These are phyloP conservation scores for Cordilura impudica DNA, from an alignment of 2,888 invertebrate genomes.

Conservation along the genomic window DNA sequence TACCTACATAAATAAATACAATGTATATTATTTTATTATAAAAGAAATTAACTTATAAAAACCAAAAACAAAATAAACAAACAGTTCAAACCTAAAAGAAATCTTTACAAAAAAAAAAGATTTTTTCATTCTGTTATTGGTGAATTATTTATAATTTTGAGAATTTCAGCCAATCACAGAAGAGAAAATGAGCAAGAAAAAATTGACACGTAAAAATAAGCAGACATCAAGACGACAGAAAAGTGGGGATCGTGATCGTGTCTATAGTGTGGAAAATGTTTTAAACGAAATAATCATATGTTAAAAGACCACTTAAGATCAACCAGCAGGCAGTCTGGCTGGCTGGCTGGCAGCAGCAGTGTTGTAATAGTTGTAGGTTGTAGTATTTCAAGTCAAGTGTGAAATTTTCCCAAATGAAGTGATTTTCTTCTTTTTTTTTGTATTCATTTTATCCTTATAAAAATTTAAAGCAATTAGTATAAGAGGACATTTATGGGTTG, in stretches of 20 bases:
- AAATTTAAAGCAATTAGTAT: conserved; percentile 21
- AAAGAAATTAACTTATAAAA: conserved; percentile 48
- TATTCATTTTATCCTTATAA: conserved; percentile 6
- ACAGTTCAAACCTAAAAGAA: conserved; percentile 37
- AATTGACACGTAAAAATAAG: not conserved
- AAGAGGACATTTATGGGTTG: conserved; percentile 11
- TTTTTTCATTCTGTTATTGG: conserved; percentile 29
- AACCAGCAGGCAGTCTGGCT: conserved; percentile 32
- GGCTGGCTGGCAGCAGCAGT: conserved; percentile 15
- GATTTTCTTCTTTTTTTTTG: conserved; percentile 11
- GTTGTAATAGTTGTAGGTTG: conserved; percentile 20
- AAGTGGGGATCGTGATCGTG: not conserved
- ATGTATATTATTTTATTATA: conserved; percentile 22
- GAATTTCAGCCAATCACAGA: conserved; percentile 42
- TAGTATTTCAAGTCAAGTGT: conserved; percentile 51
- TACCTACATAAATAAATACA: too few relatives aligned
- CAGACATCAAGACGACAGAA: conserved; percentile 49
- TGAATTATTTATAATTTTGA: conserved; percentile 34
- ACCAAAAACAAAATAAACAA: conserved; percentile 28
- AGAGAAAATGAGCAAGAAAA: not conserved
- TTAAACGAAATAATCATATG: not conserved
- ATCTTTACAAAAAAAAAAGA: not conserved
- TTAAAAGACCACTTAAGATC: conserved; percentile 36
- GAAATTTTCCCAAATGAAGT: conserved; percentile 43
- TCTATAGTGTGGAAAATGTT: not conserved